These are phyloP conservation scores for Linepithema humile DNA, from an alignment of 1,140 invertebrate genomes.

Conservation along the genomic window DNA sequence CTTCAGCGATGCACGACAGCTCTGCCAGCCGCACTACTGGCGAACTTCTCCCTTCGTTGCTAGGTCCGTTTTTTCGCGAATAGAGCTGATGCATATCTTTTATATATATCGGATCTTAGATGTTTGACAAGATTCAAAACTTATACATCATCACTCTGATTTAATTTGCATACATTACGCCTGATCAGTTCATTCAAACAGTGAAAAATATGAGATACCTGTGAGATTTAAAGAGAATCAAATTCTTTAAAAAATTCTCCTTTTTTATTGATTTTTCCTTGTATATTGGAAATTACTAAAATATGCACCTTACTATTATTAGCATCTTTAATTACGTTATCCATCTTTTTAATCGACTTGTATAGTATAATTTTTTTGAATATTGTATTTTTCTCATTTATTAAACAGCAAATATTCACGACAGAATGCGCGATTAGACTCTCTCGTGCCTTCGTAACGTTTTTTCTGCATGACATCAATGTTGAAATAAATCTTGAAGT, in stretches of 20 bases:
- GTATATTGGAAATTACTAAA: too few relatives aligned
- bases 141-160: too few relatives aligned
- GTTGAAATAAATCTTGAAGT: not conserved
- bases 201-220: too few relatives aligned
- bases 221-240: too few relatives aligned
- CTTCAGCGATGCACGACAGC: slow-evolving; percentile 29
- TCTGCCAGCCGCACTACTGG: slow-evolving; percentile 17
- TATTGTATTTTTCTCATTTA: not conserved
- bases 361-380: not conserved
- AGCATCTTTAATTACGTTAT: not conserved
- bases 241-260: too few relatives aligned
- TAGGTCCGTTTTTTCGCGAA: slow-evolving; percentile 79
- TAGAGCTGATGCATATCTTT: slow-evolving; percentile 38
- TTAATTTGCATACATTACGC: too few relatives aligned
- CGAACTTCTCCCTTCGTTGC: slow-evolving; percentile 78
- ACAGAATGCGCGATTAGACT: not conserved
- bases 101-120: not conserved
- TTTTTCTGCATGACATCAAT: not conserved
- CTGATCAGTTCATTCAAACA: too few relatives aligned
- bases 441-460: not conserved
- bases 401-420: not conserved
- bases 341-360: not conserved
- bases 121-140: not conserved
- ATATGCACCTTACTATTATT: not conserved
- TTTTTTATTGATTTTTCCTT: too few relatives aligned